Conservation (phyloP, 1,140 invertebrate species). For the Ceratosolen fusciceps region DNA sequence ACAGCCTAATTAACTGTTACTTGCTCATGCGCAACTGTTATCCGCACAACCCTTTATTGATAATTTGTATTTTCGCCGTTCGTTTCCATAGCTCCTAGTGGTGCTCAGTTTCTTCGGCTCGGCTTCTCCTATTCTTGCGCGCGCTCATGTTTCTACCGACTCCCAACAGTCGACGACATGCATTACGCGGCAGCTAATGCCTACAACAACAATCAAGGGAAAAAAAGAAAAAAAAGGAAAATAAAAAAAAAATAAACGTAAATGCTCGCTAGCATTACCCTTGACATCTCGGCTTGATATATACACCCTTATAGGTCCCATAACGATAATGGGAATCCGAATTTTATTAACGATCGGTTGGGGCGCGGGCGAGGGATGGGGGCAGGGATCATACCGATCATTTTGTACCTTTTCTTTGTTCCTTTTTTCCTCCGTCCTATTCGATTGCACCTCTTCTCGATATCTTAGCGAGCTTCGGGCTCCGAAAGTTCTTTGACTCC, state of each 20-base stretch:
- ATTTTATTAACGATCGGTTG: slow-evolving; percentile 45
- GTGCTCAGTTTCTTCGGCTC: background rate
- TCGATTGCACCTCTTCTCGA: background rate
- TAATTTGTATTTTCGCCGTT: slow-evolving; percentile 6
- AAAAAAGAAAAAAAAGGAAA: background rate
- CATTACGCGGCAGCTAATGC: background rate
- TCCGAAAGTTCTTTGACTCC: slow-evolving; percentile 31
- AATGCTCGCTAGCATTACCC: background rate
- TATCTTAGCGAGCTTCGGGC: background rate
- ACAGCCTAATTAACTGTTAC: background rate
- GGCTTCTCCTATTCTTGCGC: background rate
- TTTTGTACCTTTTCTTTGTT: slow-evolving; percentile 38
- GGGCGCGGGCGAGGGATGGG: background rate
- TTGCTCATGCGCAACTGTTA: background rate
- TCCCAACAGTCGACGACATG: background rate
- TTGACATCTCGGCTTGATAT: slow-evolving; percentile 26
- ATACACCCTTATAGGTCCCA: slow-evolving; percentile 45
- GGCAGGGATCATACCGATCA: slow-evolving; percentile 22
- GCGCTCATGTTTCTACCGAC: background rate
- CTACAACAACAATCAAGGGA: background rate
- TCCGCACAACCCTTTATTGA: background rate
- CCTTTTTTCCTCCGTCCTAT: slow-evolving; percentile 17
- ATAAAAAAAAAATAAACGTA: background rate
- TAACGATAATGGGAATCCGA: slow-evolving; percentile 48
- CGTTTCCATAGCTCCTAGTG: background rate